A percentile compares a stretch with the other conserved stretches of the same genome.
Evolutionary conservation across 2,113 vertebrate species (phyloP).

Genomic region (Tenrec ecaudatus): DNA sequence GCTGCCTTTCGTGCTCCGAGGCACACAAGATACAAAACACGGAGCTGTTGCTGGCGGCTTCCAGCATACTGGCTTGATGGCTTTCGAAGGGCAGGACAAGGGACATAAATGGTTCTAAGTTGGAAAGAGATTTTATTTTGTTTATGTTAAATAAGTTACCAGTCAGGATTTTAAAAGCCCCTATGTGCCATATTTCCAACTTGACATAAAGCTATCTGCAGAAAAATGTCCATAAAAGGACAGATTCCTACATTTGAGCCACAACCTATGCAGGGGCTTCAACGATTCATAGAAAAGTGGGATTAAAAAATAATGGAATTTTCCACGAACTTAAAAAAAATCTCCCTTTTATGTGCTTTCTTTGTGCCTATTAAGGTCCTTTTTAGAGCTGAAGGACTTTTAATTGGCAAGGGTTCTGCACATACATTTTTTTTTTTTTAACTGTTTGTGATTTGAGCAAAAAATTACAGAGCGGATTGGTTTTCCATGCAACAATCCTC

Average conservation of each 20-base stretch:
- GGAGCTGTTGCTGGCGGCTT: background rate
- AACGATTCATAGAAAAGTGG: no score
- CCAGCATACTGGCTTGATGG: background rate
- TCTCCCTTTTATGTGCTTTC: background rate
- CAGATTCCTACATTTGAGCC: background rate
- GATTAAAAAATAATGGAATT: no score
- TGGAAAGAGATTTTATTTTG: constrained; percentile 31
- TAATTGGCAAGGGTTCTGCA: background rate
- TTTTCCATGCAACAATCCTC: no score
- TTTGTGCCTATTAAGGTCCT: background rate
- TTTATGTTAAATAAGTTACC: background rate
- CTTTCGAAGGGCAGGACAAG: background rate
- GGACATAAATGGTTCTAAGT: background rate
- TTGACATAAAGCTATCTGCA: background rate
- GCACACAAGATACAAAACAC: background rate
- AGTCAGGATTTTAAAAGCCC: background rate
- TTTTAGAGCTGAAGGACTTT: constrained; percentile 22
- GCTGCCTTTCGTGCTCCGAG: background rate
- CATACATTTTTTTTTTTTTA: background rate
- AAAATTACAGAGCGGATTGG: no score
- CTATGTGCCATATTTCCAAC: background rate
- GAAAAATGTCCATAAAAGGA: background rate
- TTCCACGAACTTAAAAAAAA: no score
- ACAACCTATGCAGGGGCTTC: background rate
- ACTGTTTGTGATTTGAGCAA: no score